Base-by-base conservation (phyloP, 53 echinoderm and acorn worm species). In the Echinarachnius parma region DNA sequence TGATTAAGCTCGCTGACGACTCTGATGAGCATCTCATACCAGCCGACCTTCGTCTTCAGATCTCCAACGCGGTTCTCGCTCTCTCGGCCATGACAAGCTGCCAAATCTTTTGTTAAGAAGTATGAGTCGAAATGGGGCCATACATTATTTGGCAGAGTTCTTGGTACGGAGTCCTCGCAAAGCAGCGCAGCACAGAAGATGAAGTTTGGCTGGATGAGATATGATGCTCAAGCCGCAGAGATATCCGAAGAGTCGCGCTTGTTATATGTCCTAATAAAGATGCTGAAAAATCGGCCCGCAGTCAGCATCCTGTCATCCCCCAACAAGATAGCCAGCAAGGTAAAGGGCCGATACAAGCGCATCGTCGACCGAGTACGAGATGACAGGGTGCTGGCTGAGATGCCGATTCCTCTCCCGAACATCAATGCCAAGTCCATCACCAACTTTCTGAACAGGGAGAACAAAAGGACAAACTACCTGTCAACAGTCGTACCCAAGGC, bases 181-280 rank as follows among this genome's bases (percentile, higher is more conserved):
- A n/a, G n/a, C n/a, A n/a, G n/a, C n/a, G n/a, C n/a, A n/a, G n/a
- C n/a, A n/a, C n/a, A n/a, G n/a, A n/a, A n/a, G n/a, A n/a, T n/a
- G n/a, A n/a, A n/a, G n/a, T n/a, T n/a, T n/a, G n/a, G n/a, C n/a
- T n/a, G n/a, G n/a, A n/a, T n/a, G n/a, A n/a, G n/a, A n/a, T n/a
- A 78, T 66, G n/a, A n/a, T n/a, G 77, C 86, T 21, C 86, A 86
- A 66, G 81, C 81, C 19, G 52, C 68, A 23, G 18, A 42, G 47
- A 86, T 86, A 4, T 75, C 81, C 45, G 86, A 81, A 4, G 81
- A 81, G 58, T 81, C 86, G 5, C 57, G 81, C 24, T 77, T 86
- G 14, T 50, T 80, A 10, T 85, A 80, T 45, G 64, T 80, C 15
- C 48, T 85, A 53, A 64, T 85, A 0, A 85, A 85, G 63, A 85